These are phyloP conservation scores for Lymantria dispar DNA, from an alignment of 2,888 invertebrate genomes.

Conservation along the genomic window DNA sequence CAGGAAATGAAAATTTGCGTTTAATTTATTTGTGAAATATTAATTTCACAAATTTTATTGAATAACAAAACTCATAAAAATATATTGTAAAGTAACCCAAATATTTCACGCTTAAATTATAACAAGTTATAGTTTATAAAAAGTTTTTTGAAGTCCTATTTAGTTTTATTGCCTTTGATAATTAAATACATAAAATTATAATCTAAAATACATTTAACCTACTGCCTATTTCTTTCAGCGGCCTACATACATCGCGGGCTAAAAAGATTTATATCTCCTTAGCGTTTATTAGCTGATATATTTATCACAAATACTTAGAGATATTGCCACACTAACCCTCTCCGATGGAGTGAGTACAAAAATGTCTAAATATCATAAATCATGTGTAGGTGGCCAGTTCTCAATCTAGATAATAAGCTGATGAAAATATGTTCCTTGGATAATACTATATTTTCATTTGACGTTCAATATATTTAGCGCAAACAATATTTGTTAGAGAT, in stretches of 20 bases:
- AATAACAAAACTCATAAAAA: too few relatives aligned
- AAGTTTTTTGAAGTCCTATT: too few relatives aligned
- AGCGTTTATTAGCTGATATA: conserved; percentile 76
- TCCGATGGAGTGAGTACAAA: conserved; percentile 39
- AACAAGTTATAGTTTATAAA: too few relatives aligned
- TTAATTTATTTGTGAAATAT: too few relatives aligned
- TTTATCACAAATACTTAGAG: conserved; percentile 72
- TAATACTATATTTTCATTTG: neutral
- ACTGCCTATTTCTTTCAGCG: conserved; percentile 26
- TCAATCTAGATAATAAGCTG: conserved; percentile 46
- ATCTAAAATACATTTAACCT: neutral
- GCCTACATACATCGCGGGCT: conserved; percentile 36
- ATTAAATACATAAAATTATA: too few relatives aligned
- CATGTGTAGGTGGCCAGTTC: conserved; percentile 42
- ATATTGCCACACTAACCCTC: conserved; percentile 59
- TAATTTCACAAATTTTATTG: too few relatives aligned
- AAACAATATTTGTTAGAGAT: too few relatives aligned
- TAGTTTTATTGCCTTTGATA: too few relatives aligned
- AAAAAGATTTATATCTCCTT: conserved; percentile 71
- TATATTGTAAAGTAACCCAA: too few relatives aligned
- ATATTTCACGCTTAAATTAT: too few relatives aligned
- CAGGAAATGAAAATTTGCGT: too few relatives aligned
- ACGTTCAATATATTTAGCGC: too few relatives aligned
- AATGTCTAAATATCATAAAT: conserved; percentile 51
- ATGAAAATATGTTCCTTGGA: conserved; percentile 14